These are phyloP conservation scores for Clitarchus hookeri DNA, from an alignment of 2,888 invertebrate genomes.

Conservation along the genomic window DNA sequence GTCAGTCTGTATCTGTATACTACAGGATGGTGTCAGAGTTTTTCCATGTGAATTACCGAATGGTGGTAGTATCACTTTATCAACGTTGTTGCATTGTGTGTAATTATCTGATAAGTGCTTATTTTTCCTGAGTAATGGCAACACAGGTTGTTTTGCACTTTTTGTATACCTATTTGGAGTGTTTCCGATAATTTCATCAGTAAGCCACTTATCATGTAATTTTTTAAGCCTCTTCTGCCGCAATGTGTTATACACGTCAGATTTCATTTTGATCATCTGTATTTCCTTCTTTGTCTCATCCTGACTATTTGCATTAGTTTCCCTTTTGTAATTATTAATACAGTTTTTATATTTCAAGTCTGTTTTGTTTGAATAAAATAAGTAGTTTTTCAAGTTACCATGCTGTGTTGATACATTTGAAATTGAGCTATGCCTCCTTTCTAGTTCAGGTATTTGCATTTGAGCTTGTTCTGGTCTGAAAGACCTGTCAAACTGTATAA, in stretches of 20 bases:
- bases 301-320: not conserved
- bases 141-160: not conserved
- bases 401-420: not conserved
- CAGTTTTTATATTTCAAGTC: too few relatives aligned
- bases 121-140: not conserved
- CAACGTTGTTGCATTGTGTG: not conserved
- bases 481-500: too few relatives aligned
- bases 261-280: not conserved
- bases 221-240: not conserved
- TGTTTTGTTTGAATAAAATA: not conserved
- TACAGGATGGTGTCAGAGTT: not conserved
- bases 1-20: not conserved
- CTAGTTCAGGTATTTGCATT: not conserved
- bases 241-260: not conserved
- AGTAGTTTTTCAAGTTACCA: not conserved
- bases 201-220: not conserved
- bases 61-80: not conserved
- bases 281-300: not conserved
- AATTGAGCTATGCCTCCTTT: not conserved
- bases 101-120: not conserved
- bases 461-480: not conserved
- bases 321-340: not conserved
- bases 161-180: not conserved
- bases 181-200: not conserved
- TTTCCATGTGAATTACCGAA: not conserved